These are phyloP conservation scores for Pristionchus maxplancki DNA, from an alignment of 2,888 invertebrate genomes.

Conservation along the genomic window DNA sequence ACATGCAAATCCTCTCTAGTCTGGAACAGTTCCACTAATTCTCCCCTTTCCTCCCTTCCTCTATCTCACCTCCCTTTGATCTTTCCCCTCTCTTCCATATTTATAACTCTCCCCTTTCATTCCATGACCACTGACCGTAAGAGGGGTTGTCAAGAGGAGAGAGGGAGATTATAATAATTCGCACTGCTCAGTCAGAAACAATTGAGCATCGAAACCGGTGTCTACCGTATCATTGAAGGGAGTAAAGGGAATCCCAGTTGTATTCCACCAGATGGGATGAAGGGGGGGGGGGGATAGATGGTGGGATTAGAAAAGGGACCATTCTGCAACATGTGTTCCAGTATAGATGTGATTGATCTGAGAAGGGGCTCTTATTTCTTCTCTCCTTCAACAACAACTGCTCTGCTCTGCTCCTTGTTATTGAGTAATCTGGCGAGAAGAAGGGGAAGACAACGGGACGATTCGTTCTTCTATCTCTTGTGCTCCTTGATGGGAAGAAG, in stretches of 20 bases:
- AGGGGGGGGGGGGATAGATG: not conserved
- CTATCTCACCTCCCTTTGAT: conserved; percentile 29
- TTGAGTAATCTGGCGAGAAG: conserved; percentile 38
- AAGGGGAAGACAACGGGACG: not conserved
- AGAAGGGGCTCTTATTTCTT: not conserved
- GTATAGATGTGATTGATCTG: not conserved
- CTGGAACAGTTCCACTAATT: conserved; percentile 8
- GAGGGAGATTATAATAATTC: conserved; percentile 9
- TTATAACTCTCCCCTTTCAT: conserved; percentile 23
- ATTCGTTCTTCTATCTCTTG: not conserved
- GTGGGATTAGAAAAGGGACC: not conserved
- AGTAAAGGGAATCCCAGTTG: not conserved
- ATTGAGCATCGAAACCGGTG: not conserved
- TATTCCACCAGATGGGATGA: not conserved
- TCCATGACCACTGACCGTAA: conserved; percentile 48
- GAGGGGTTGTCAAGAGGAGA: conserved; percentile 25
- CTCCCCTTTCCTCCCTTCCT: not conserved
- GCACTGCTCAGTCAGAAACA: not conserved
- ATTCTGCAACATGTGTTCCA: not conserved
- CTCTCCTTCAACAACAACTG: conserved; percentile 30
- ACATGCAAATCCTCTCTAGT: not conserved
- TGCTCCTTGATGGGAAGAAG: not conserved
- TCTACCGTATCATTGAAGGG: not conserved
- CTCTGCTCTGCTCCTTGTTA: conserved; percentile 10
- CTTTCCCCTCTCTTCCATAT: not conserved